Base-by-base conservation (phyloP, 2,797 vertebrate species). In the Octomys mimax region DNA sequence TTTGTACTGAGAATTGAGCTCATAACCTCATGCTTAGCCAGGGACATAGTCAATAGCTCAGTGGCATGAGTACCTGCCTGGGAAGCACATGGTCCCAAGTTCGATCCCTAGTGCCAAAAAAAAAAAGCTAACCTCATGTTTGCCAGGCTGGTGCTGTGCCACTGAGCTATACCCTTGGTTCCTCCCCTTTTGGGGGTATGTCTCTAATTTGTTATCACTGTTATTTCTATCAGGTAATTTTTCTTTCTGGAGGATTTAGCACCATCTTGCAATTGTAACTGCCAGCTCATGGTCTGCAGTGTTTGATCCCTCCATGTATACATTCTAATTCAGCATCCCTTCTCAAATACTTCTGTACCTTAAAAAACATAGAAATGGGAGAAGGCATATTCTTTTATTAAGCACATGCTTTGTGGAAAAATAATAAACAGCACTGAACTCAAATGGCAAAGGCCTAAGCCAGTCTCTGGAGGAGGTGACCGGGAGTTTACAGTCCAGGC, bases 381-480 rank as follows among this genome's bases (percentile, higher is more conserved):
- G 52, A 14, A 13, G 52, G 5, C 46, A 49, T 80, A 28, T 54
- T 92, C 13, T 94, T 96, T 95, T 93, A 96, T 92, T 96, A 89
- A 96, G 62, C 19, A 92, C 46, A 81, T 94, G 80, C 46, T 87
- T 92, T 90, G 79, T 84, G 57, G 66, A n/a, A n/a, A 62, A n/a
- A 19, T 8, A n/a, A 68, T n/a, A n/a, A 68, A 68, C 8, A 71
- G 54, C 28, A 59, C 21, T 11, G 22, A 64, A n/a, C 4, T 9
- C 3, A 1, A 22, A 16, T 7, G 2, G 9, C 42, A 49, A 3
- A 36, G 42, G 22, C 42, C 14, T 26, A 49, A n/a, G 24, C 7
- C 31, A 49, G 36, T 57, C 54, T 24, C 26, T 39, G 8, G 28
- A 46, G 54, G 36, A 46, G 54, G 36, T 6, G 12, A 49, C 21